These are phyloP conservation scores for Sardina pilchardus DNA, from an alignment of 2,113 vertebrate genomes.

Conservation along the genomic window DNA sequence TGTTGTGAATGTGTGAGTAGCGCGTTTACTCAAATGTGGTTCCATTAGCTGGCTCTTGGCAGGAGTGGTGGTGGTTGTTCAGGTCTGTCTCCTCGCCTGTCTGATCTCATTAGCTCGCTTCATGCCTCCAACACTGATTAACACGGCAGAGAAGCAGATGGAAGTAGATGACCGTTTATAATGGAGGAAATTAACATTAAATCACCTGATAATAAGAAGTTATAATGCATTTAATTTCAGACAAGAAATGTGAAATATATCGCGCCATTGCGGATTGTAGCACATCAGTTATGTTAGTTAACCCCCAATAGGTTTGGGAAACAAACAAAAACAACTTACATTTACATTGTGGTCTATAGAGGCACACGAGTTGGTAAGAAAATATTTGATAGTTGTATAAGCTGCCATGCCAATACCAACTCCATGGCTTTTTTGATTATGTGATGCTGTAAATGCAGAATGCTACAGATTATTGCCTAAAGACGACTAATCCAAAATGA, in stretches of 20 bases:
- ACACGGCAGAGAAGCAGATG: constrained; percentile 50
- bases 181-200: constrained; percentile 50
- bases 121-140: constrained; percentile 39
- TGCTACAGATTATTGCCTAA: not conserved
- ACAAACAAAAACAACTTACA: not conserved
- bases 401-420: too few relatives aligned
- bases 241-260: constrained; percentile 30
- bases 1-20: not conserved
- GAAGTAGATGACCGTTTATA: constrained; percentile 49
- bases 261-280: not conserved
- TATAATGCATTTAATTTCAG: constrained; percentile 41
- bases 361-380: too few relatives aligned
- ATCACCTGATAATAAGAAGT: constrained; percentile 49
- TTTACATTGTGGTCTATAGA: not conserved
- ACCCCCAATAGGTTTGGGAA: not conserved
- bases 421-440: not conserved
- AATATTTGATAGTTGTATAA: too few relatives aligned
- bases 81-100: constrained; percentile 42
- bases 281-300: not conserved
- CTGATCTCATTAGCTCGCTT: constrained; percentile 45
- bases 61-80: constrained; percentile 14
- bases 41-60: not conserved
- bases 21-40: not conserved
- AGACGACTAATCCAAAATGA: not conserved
- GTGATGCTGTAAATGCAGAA: not conserved